Evolutionary conservation across 2,888 invertebrate genomes (phyloP), one percentile per base, ranked within the genome.

Genomic region (Caenorhabditis wallacei): DNA sequence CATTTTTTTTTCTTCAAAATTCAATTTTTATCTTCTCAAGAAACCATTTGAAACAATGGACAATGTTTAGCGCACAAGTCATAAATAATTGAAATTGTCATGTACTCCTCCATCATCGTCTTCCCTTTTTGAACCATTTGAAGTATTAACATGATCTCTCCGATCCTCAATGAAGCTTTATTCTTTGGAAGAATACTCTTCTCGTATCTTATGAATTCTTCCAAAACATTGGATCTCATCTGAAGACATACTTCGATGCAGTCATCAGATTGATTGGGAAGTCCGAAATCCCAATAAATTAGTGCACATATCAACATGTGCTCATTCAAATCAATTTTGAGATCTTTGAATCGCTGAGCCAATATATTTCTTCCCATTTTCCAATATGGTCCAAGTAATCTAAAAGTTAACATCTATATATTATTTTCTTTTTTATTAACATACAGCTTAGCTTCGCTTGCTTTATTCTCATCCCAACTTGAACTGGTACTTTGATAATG

Each of bases 41-140:
- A 30, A 8, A 51, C 37, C 8, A 69, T 35, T 22, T 46, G 53
- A 35, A 78, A 78, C 11, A 78, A 18, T 1, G 69, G 59, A 40
- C 46, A 61, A 64, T 79, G 63, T 18, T 46, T 24, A 10, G 56
- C 78, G 26, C 64, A 79, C 26, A 79, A 37, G 43, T 79, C 57
- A 54, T 71, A 79, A 30, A 71, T 8, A 66, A 71, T 64, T 2
- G 71, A 56, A 30, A 79, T 30, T 48, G 70, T 70, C n/a, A 35
- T 24, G 16, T 61, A 63, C 35, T 79, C 79, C 13, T 48, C 3
- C 56, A 79, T 48, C 24, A 64, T 16, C 16, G 24, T 51, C n/a
- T 64, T 18, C 11, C 54, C 20, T 22, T 61, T 72, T 24, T 57
- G 66, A 20, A 75, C 51, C 16, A 63, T 26, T n/a, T 79, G 78